Percentiles rank a stretch among this genome's conserved stretches.
Conservation (phyloP, 2,888 invertebrate species). For the Caenorhabditis macrosperma region DNA sequence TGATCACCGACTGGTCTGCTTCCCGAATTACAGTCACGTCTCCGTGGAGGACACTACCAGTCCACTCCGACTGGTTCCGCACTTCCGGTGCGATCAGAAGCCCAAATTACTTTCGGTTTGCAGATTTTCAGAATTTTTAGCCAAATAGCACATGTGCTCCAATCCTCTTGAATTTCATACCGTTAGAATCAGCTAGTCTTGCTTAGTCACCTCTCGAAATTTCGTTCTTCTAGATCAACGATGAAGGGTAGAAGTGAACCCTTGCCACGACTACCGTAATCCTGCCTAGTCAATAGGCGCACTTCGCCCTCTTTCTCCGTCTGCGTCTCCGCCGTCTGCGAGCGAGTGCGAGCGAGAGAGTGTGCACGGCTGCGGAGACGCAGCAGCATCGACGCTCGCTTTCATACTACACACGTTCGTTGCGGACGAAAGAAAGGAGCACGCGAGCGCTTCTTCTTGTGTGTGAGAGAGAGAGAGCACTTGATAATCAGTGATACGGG, state of each 20-base stretch:
- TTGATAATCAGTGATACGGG: neutral
- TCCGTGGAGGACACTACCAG: neutral
- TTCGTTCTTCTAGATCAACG: neutral
- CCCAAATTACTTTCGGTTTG: neutral
- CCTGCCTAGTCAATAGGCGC: conserved; percentile 6
- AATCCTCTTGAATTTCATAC: neutral
- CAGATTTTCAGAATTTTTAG: neutral
- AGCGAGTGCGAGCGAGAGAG: neutral
- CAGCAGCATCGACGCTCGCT: conserved; percentile 24
- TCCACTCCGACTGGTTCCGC: too few relatives aligned
- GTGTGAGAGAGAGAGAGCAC: neutral
- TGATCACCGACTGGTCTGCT: conserved; percentile 36
- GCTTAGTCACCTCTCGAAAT: conserved; percentile 11
- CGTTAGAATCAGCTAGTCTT: conserved; percentile 4
- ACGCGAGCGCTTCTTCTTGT: neutral
- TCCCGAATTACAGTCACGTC: neutral
- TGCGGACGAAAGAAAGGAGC: neutral
- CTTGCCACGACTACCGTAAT: conserved; percentile 36
- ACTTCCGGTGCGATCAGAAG: too few relatives aligned
- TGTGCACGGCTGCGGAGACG: conserved; percentile 6
- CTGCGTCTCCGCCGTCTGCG: conserved; percentile 36
- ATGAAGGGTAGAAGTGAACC: conserved; percentile 24
- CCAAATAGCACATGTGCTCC: neutral
- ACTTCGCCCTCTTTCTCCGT: conserved; percentile 6
- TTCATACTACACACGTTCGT: conserved; percentile 16